Evolutionary conservation across 1,140 invertebrate genomes (phyloP).

Genomic region (Panagrolaimus sp.): DNA sequence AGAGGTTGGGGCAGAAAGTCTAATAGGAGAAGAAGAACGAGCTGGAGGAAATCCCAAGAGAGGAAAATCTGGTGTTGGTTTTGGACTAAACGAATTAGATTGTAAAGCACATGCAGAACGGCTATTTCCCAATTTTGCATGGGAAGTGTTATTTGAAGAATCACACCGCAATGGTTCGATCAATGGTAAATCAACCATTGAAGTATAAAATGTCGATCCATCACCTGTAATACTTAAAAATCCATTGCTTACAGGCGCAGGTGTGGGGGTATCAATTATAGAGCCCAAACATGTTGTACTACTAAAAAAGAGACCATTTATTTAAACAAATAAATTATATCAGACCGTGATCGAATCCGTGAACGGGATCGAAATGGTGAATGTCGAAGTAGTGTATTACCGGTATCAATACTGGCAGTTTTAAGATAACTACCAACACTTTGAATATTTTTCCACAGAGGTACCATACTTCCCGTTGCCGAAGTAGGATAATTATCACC

Average conservation of each 20-base stretch:
- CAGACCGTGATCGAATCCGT: constrained; percentile 39
- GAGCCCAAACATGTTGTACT: constrained; percentile 12
- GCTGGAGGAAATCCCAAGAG: not conserved
- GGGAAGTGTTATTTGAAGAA: not conserved
- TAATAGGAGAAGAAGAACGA: not conserved
- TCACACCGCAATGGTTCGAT: not conserved
- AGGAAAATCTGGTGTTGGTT: constrained; percentile 11
- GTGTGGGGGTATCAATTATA: not conserved
- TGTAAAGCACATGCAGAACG: constrained; percentile 1
- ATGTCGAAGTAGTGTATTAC: constrained; percentile 29
- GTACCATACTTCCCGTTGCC: constrained; percentile 23
- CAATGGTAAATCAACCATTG: constrained; percentile 1
- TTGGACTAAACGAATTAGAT: constrained; percentile 11
- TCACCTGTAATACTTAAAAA: constrained; percentile 9
- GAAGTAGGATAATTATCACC: constrained; percentile 31
- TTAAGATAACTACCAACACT: constrained; percentile 46
- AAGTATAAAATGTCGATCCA: constrained; percentile 15
- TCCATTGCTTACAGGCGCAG: not conserved
- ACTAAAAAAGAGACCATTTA: constrained; percentile 12
- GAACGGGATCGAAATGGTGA: constrained; percentile 40
- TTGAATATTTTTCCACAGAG: constrained; percentile 47
- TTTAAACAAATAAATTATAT: not conserved
- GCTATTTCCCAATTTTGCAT: not conserved
- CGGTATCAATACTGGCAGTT: constrained; percentile 41
- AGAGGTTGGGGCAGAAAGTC: not conserved